Base-by-base conservation (phyloP, 2,113 vertebrate genomes). In the Thalassarche chlororhynchos region DNA sequence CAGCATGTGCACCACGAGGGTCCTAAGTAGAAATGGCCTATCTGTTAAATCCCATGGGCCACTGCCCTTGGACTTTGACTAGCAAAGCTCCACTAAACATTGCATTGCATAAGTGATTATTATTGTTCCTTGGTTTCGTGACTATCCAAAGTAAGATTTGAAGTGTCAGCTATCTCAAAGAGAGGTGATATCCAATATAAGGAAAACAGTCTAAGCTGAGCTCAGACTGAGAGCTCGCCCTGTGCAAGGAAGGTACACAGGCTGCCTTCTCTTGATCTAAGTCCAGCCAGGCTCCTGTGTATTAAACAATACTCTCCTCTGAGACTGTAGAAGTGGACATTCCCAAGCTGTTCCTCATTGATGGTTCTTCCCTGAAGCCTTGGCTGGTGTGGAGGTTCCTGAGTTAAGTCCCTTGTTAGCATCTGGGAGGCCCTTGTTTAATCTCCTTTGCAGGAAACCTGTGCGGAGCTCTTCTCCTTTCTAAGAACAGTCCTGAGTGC, bases 261-360 rank as follows among this genome's bases (percentile, higher is more conserved):
- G 26, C 62, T 7, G 3, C 17, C 25, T 26, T 55, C 47, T 52
- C 40, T 55, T 71, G 23, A 32, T 64, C 23, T 47, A 42, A 75
- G 58, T 80, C 68, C 68, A 49, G 13, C 80, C 66, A 84, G 46
- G 12, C 38, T 77, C 32, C 55, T 64, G 24, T 21, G 12, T 46
- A 12, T 88, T 74, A 69, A 90, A 64, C 58, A 66, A 0, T 36
- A 9, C 42, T 84, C 26, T 85, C 17, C 44, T 68, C 44, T 65
- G 62, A 65, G 68, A 3, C 12, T 52, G 7, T 4, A 36, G 17
- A 69, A 72, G 20, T 92, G 75, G 47, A 47, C 42, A 16, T 96
- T 95, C 42, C 84, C 91, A 74, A 74, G 46, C 72, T 70, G n/a
- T 78, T 93, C 58, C 58, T 92, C 58, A n/a, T 6, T 72, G 86